These are phyloP conservation scores for Chelidonichthys spinosus DNA, from an alignment of 2,797 vertebrate genomes.

Conservation along the genomic window DNA sequence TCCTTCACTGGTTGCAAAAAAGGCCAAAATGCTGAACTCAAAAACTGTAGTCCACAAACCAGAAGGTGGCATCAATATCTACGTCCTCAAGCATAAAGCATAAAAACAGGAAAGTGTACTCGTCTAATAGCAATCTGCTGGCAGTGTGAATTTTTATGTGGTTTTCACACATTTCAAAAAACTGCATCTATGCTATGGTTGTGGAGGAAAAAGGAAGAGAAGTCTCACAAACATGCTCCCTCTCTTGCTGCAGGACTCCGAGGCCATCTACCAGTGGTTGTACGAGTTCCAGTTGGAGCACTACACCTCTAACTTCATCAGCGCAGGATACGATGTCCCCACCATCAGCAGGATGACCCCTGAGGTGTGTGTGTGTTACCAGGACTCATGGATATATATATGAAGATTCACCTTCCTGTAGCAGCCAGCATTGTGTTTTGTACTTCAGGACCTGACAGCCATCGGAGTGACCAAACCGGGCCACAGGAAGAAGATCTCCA, in stretches of 20 bases:
- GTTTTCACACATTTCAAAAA: neutral
- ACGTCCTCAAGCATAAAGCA: too few species aligned
- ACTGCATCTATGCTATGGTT: too few species aligned
- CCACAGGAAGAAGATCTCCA: slow-evolving; percentile 96
- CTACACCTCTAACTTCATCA: slow-evolving; percentile 93
- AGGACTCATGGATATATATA: too few species aligned
- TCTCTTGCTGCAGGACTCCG: slow-evolving; percentile 85
- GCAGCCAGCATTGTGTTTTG: neutral
- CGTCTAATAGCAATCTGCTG: too few species aligned
- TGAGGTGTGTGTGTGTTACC: slow-evolving; percentile 82
- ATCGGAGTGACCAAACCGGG: slow-evolving; percentile 97
- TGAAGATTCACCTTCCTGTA: too few species aligned
- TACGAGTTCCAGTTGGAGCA: slow-evolving; percentile 94
- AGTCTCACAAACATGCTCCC: neutral
- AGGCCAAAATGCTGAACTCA: too few species aligned
- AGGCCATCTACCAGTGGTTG: slow-evolving; percentile 96
- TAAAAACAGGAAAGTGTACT: too few species aligned
- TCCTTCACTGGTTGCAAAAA: too few species aligned
- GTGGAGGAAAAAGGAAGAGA: too few species aligned
- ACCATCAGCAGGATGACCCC: slow-evolving; percentile 98
- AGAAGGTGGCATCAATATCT: too few species aligned
- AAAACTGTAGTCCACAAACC: too few species aligned
- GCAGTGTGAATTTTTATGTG: too few species aligned
- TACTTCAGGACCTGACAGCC: slow-evolving; percentile 91
- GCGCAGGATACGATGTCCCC: slow-evolving; percentile 91